phyloP scores from a whole-genome alignment of 1,140 invertebrate species.

The Megalonaias nervosa region DNA sequence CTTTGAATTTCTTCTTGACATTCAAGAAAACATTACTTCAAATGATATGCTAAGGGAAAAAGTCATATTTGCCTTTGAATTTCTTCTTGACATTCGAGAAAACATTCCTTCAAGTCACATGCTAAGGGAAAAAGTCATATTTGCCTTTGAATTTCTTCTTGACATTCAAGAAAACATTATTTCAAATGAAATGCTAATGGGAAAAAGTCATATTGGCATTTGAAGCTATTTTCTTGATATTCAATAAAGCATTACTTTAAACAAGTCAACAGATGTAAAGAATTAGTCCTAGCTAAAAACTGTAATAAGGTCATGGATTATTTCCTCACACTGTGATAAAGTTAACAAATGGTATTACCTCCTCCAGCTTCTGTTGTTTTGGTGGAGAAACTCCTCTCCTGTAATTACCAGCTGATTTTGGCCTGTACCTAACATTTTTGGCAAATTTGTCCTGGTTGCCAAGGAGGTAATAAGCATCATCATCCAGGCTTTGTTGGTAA shows the following conservation, averaged over 20 bases:
- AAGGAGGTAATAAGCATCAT: slow-evolving; percentile 57
- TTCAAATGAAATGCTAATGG: too few species aligned
- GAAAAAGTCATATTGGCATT: too few species aligned
- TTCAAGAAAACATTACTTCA: too few species aligned
- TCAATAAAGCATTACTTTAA: slow-evolving; percentile 2
- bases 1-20: too few species aligned
- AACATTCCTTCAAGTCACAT: too few species aligned
- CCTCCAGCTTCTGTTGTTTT: slow-evolving; percentile 56
- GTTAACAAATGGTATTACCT: slow-evolving; percentile 31
- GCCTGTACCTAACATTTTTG: slow-evolving; percentile 58
- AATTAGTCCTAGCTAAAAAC: slow-evolving; percentile 10
- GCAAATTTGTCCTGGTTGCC: slow-evolving; percentile 66
- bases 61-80: too few species aligned
- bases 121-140: too few species aligned
- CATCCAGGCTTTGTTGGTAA: slow-evolving; percentile 7
- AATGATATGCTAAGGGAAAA: too few species aligned
- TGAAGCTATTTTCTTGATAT: slow-evolving; percentile 19
- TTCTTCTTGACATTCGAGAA: too few species aligned
- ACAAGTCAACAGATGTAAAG: slow-evolving; percentile 10
- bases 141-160: too few species aligned
- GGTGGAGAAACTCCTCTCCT: slow-evolving; percentile 46
- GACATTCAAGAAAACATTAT: too few species aligned
- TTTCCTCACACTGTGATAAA: background rate
- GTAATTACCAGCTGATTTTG: slow-evolving; percentile 29
- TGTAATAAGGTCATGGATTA: background rate